These are phyloP conservation scores for Hartigia nigra DNA, from an alignment of 2,888 invertebrate species.

Conservation along the genomic window DNA sequence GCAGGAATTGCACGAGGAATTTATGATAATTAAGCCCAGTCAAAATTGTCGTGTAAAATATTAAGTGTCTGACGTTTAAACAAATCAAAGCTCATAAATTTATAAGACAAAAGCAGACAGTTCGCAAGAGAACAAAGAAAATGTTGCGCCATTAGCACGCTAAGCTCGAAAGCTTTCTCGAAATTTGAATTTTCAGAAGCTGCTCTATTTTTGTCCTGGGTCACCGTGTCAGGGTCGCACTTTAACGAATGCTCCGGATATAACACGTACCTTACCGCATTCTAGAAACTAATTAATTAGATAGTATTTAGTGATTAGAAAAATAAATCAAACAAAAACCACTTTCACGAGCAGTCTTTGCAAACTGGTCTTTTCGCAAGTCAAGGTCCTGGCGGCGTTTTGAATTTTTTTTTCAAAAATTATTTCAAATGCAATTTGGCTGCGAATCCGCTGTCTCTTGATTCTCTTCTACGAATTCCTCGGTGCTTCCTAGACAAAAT, in stretches of 20 bases:
- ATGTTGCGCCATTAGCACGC: background rate
- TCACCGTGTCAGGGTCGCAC: conserved; percentile 54
- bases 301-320: background rate
- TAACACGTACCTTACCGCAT: background rate
- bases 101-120: background rate
- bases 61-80: background rate
- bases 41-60: background rate
- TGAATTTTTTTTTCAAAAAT: background rate
- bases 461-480: background rate
- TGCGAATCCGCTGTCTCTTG: background rate
- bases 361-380: background rate
- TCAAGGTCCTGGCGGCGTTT: background rate
- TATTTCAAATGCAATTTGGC: background rate
- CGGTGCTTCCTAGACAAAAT: background rate
- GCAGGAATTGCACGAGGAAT: background rate
- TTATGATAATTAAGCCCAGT: background rate
- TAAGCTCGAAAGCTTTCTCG: background rate
- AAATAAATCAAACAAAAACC: background rate
- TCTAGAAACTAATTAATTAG: background rate
- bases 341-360: background rate
- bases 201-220: conserved; percentile 46
- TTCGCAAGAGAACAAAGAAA: background rate
- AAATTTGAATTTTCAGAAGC: background rate
- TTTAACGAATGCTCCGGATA: background rate
- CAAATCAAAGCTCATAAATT: background rate